Percentiles rank a stretch among this genome's conserved stretches.
Conservation (phyloP, 2,888 invertebrate genomes). For the Ophion slaviceki region DNA sequence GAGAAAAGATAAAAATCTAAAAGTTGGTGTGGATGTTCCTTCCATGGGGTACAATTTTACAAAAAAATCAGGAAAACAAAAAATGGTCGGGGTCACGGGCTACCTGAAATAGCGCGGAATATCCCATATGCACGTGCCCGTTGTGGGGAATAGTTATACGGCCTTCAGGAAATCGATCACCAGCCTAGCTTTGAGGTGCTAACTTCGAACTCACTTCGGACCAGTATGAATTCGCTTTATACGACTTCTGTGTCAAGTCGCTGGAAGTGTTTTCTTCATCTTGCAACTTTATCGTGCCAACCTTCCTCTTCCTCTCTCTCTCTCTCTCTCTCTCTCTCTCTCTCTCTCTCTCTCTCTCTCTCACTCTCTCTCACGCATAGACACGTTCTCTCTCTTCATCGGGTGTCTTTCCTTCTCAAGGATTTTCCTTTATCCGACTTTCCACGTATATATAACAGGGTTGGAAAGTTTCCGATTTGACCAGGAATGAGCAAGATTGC, state of each 20-base stretch:
- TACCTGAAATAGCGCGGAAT: too few species aligned
- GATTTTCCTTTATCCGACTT: conserved; percentile 45
- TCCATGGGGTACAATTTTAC: too few species aligned
- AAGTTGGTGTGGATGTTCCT: too few species aligned
- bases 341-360: background rate
- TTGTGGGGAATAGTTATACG: conserved; percentile 30
- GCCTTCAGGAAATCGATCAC: conserved; percentile 53
- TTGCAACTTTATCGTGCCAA: conserved; percentile 36
- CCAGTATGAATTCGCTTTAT: conserved; percentile 58
- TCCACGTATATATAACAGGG: background rate
- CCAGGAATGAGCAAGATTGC: too few species aligned
- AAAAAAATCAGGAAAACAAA: too few species aligned
- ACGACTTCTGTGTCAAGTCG: conserved; percentile 40
- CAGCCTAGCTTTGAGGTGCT: conserved; percentile 58
- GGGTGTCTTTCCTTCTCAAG: conserved; percentile 38
- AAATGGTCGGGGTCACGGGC: too few species aligned
- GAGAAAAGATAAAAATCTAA: too few species aligned
- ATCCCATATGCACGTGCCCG: conserved; percentile 1
- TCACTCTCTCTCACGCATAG: too few species aligned
- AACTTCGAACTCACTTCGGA: conserved; percentile 53
- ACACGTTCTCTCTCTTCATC: background rate
- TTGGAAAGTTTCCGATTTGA: background rate
- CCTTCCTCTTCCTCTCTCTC: background rate
- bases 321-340: conserved; percentile 2
- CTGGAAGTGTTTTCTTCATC: conserved; percentile 37